Evolutionary conservation across 2,888 invertebrate species (phyloP).

Genomic region (Leptodirus hochenwartii): DNA sequence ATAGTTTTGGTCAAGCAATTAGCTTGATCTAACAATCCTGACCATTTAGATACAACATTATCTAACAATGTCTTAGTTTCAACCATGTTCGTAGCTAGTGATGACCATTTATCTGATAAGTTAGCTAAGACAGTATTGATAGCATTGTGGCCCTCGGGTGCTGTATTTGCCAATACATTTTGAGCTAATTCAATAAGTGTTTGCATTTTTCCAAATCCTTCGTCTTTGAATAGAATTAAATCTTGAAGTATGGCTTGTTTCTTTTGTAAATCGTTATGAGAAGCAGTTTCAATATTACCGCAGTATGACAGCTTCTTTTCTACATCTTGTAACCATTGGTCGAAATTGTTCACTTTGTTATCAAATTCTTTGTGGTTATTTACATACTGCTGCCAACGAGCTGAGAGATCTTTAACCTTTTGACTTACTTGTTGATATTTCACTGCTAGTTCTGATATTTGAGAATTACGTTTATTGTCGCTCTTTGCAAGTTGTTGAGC

Average conservation of each 20-base stretch:
- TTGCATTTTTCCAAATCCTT: constrained; percentile 78
- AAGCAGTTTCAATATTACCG: constrained; percentile 61
- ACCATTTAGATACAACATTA: constrained; percentile 82
- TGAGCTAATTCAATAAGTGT: constrained; percentile 81
- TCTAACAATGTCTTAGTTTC: constrained; percentile 78
- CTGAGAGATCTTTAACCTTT: constrained; percentile 78
- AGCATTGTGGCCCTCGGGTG: constrained; percentile 68
- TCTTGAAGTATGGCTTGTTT: constrained; percentile 75
- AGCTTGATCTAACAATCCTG: constrained; percentile 75
- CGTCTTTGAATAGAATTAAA: constrained; percentile 76
- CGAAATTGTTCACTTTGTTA: constrained; percentile 58
- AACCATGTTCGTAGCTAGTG: constrained; percentile 68
- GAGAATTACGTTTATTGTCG: constrained; percentile 54
- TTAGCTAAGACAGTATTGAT: constrained; percentile 69
- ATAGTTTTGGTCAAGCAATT: constrained; percentile 70
- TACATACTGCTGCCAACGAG: constrained; percentile 85
- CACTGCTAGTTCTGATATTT: constrained; percentile 76
- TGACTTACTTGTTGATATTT: constrained; percentile 82
- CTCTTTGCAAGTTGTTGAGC: constrained; percentile 70
- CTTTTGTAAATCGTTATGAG: constrained; percentile 70
- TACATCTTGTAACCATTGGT: constrained; percentile 68
- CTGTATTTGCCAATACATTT: constrained; percentile 77
- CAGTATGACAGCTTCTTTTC: constrained; percentile 74
- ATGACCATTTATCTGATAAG: constrained; percentile 83
- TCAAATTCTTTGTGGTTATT: constrained; percentile 76